Conservation (phyloP, 2,113 vertebrate species). For the Felis chaus region DNA sequence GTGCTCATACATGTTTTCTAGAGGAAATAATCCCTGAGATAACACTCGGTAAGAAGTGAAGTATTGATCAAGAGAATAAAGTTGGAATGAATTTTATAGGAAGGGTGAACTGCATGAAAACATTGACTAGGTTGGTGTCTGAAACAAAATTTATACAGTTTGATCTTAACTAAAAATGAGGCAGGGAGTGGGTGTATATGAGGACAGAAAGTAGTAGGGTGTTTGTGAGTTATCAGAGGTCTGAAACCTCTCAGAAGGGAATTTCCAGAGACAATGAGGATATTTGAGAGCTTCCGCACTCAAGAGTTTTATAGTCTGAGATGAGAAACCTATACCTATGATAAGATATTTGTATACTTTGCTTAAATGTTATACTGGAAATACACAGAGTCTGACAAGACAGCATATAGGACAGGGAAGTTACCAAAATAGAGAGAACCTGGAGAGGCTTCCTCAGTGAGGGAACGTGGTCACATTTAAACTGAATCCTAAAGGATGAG, state of each 20-base stretch:
- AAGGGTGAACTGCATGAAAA: background rate
- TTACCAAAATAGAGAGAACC: background rate
- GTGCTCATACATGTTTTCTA: background rate
- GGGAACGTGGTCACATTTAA: background rate
- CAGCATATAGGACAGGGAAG: background rate
- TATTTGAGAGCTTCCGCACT: background rate
- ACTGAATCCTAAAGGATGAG: background rate
- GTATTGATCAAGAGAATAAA: background rate
- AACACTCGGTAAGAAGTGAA: background rate
- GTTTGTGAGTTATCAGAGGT: background rate
- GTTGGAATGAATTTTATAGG: background rate
- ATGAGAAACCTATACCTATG: background rate
- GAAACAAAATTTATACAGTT: background rate
- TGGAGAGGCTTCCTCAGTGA: background rate
- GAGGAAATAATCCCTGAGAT: background rate
- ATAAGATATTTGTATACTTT: background rate
- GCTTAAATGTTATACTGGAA: background rate
- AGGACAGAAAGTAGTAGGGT: background rate
- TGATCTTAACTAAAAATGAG: background rate
- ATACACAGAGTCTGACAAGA: too few relatives aligned
- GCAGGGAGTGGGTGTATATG: background rate
- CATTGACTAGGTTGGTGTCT: background rate
- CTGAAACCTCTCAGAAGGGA: background rate
- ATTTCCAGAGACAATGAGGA: background rate
- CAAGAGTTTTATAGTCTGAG: background rate